Conservation (phyloP, 2,113 vertebrate genomes). For the Pelusios castaneus region DNA sequence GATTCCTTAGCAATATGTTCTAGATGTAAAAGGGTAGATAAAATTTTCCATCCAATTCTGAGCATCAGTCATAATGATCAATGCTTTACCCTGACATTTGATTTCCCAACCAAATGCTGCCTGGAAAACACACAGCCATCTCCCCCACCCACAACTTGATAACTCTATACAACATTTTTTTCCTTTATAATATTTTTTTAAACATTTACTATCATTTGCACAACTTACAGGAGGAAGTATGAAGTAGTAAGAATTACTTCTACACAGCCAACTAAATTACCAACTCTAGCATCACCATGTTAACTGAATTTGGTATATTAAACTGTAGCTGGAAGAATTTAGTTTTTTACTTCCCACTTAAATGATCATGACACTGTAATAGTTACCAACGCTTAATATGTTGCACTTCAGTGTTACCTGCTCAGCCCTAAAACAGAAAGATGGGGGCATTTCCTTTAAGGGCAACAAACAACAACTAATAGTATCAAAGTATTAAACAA, state of each 20-base stretch:
- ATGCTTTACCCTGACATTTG: background rate
- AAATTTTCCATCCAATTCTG: background rate
- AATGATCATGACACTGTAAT: background rate
- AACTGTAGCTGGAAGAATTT: background rate
- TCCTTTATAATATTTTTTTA: background rate
- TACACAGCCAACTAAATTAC: background rate
- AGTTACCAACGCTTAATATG: background rate
- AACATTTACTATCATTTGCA: background rate
- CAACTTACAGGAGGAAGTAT: background rate
- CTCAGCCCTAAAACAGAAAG: background rate
- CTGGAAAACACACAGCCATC: background rate
- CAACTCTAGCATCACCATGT: background rate
- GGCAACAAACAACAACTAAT: background rate
- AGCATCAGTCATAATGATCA: background rate
- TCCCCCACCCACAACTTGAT: background rate
- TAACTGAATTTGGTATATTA: background rate
- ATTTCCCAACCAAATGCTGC: background rate
- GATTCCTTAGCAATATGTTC: background rate
- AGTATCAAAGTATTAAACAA: background rate
- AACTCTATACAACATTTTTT: background rate
- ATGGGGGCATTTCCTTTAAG: background rate
- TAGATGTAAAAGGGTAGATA: background rate
- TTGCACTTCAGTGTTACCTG: background rate
- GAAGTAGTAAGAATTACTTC: background rate
- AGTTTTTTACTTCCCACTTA: background rate